Evolutionary conservation across 2,797 vertebrate species (phyloP), one percentile per base, ranked within the genome.

Genomic region (Enteromius trimaculatus): DNA sequence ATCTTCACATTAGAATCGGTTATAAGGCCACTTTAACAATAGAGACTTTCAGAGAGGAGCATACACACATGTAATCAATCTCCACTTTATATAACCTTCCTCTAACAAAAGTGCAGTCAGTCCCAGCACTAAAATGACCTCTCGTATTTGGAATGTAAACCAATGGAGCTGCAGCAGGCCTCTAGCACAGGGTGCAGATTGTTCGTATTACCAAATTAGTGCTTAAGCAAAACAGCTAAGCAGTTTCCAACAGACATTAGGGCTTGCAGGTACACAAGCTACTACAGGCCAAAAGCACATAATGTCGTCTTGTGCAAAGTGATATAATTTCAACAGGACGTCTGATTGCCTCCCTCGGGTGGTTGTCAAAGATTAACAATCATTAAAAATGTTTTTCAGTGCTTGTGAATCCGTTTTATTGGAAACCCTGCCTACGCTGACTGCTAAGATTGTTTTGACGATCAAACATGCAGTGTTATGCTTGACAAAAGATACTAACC

Each of bases 401-500:
- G 62, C 62, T 47, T 58, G 60, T 53, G 47, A 76, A 76, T 65
- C 21, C 7, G 23, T 53, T 68, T 74, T 76, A 80, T 79, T 78
- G 47, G 66, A 62, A 75, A 23, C 17, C 13, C 17, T 16, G 23
- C 42, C 21, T 70, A 49, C 6, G n/a, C 58, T 13, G 34, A 3
- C 10, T 37, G 53, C 37, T 17, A 17, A 23, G 26, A 62, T 72
- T 81, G 55, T n/a, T 49, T 49, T 60, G 53, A 17, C 31, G 31
- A 68, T 68, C 10, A 34, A 69, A 55, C 64, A 53, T 13, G n/a
- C 19, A 49, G 17, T n/a, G 60, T 65, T 16, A 31, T 17, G 80
- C 14, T 78, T 19, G 1, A 64, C 39, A 47, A 53, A 55, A 64
- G 49, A 37, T 51, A 88, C 85, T 75, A 70, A 98, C 98, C 98